A percentile compares a stretch with the other conserved stretches of the same genome.
These are phyloP conservation scores for Hemicentrotus pulcherrimus DNA, from an alignment of 35 echinoderm and acorn worm genomes.

Conservation along the genomic window DNA sequence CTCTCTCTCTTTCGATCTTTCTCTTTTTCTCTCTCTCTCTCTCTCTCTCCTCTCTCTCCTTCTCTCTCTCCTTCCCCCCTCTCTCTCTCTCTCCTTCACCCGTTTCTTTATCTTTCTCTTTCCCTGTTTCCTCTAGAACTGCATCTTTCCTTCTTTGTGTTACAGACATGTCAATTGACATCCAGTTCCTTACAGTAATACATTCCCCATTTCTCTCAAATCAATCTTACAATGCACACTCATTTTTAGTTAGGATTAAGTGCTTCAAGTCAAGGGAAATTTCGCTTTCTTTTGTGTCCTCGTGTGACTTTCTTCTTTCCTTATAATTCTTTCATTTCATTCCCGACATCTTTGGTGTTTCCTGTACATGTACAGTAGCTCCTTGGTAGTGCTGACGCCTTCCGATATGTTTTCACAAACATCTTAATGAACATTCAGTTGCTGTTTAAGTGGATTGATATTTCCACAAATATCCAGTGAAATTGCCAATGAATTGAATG, in stretches of 20 bases:
- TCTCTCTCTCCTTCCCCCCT: background rate
- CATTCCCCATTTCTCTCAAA: background rate
- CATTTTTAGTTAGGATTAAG: background rate
- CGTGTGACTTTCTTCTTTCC: background rate
- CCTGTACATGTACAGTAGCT: background rate
- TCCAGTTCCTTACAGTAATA: background rate
- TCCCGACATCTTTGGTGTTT: background rate
- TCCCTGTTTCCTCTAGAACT: slow-evolving; percentile 20
- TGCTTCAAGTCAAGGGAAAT: background rate
- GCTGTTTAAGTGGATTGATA: no score
- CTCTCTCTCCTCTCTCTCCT: background rate
- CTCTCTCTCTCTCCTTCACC: no score
- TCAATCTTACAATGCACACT: background rate
- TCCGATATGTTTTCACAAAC: no score
- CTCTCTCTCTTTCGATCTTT: no score
- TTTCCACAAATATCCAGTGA: no score
- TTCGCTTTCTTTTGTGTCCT: background rate
- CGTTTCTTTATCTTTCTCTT: background rate
- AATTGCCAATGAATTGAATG: no score
- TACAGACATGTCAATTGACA: slow-evolving; percentile 20
- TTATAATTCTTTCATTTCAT: background rate
- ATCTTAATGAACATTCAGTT: no score
- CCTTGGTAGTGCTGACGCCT: no score
- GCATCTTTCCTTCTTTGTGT: background rate
- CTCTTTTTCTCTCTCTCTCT: no score